Conservation (phyloP, 2,113 vertebrate genomes). For the Lasiurus cinereus region DNA sequence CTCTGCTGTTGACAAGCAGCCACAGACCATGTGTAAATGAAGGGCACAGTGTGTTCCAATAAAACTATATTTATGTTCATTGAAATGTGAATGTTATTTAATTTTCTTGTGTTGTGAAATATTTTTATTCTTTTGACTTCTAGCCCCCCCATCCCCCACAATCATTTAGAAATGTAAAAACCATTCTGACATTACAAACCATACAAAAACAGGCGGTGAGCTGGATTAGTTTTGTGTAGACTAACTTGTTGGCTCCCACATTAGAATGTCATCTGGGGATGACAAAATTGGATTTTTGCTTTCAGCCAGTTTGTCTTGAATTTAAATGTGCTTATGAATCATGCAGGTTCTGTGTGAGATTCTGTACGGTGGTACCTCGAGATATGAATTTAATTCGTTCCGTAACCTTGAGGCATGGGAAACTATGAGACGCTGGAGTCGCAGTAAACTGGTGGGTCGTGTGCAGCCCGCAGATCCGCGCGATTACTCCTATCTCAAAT, state of each 20-base stretch:
- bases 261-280: neutral
- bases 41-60: neutral
- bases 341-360: neutral
- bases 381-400: too few species aligned
- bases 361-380: too few species aligned
- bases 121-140: neutral
- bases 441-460: too few species aligned
- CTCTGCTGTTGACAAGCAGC: neutral
- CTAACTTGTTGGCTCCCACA: neutral
- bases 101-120: slow-evolving; percentile 36
- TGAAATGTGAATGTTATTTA: slow-evolving; percentile 27
- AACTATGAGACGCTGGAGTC: too few species aligned
- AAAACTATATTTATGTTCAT: neutral
- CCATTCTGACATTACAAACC: neutral
- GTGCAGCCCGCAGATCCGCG: too few species aligned
- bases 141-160: neutral
- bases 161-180: slow-evolving; percentile 37
- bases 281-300: neutral
- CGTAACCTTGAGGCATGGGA: too few species aligned
- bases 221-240: neutral
- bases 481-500: too few species aligned
- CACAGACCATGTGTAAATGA: neutral
- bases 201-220: neutral
- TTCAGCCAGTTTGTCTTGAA: neutral
- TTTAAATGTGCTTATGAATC: neutral